Conservation (phyloP, 2,797 vertebrate genomes). For the Cephalopachus bancanus region DNA sequence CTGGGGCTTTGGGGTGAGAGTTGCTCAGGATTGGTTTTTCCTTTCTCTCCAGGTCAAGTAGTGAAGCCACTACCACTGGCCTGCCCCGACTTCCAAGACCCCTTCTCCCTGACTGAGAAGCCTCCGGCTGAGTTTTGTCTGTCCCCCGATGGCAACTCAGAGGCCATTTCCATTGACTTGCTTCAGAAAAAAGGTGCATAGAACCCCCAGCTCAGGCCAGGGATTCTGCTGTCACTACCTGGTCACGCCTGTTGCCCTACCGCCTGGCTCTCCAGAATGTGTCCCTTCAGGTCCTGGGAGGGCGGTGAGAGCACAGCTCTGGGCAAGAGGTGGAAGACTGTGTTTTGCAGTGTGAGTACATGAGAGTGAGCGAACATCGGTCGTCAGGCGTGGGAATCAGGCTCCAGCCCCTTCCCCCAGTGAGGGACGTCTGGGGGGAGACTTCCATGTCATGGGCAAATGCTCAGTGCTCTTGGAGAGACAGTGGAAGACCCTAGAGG, state of each 20-base stretch:
- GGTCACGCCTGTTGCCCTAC: neutral
- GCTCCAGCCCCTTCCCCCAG: neutral
- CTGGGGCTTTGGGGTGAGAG: neutral
- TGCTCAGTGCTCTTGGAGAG: neutral
- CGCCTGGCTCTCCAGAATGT: neutral
- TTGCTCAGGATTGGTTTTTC: neutral
- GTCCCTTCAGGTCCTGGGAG: neutral
- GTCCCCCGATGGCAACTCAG: conserved; percentile 94
- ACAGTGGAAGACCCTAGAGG: neutral
- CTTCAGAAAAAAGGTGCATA: conserved; percentile 94
- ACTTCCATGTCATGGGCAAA: neutral
- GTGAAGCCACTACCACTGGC: conserved; percentile 91
- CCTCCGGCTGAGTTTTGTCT: conserved; percentile 98
- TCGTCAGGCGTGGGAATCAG: neutral
- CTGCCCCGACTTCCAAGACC: conserved; percentile 95
- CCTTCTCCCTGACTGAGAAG: conserved; percentile 96
- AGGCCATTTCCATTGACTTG: conserved; percentile 95
- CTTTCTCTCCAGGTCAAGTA: conserved; percentile 88
- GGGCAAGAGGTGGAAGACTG: neutral
- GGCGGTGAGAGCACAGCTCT: too few relatives aligned
- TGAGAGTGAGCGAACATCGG: neutral
- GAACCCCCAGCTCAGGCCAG: neutral
- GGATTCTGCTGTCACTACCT: neutral
- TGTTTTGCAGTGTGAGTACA: neutral
- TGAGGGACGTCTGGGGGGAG: neutral